Evolutionary conservation across 1,140 invertebrate species (phyloP).

Genomic region (Papilio aristodemus): DNA sequence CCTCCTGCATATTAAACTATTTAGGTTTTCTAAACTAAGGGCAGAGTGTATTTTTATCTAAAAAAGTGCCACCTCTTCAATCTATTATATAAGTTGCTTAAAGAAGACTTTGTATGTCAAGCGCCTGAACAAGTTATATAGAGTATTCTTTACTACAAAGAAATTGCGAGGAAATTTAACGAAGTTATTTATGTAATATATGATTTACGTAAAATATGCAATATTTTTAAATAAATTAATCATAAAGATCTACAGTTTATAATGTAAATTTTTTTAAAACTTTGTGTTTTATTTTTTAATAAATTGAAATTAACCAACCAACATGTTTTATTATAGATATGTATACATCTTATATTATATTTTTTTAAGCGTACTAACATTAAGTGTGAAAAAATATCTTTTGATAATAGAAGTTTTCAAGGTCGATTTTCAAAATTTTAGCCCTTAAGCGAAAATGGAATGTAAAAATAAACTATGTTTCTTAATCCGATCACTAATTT

Average conservation of each 20-base stretch:
- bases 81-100: background rate
- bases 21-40: no score
- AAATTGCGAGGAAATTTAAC: background rate
- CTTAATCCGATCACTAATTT: background rate
- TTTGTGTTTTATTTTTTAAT: no score
- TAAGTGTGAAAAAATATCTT: no score
- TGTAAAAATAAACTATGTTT: background rate
- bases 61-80: background rate
- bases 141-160: background rate
- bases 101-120: background rate
- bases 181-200: background rate
- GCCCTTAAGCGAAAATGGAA: background rate
- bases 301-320: no score
- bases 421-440: no score
- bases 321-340: no score
- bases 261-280: no score
- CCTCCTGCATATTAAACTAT: no score
- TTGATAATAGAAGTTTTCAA: no score
- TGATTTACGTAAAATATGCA: background rate
- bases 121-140: background rate
- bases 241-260: background rate
- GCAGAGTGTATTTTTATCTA: no score
- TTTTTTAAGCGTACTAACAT: no score
- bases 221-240: background rate
- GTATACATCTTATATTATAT: no score